Percentiles rank a stretch among this genome's conserved stretches.
phyloP scores from a whole-genome alignment of 2,797 vertebrate genomes.

The Limosa lapponica region DNA sequence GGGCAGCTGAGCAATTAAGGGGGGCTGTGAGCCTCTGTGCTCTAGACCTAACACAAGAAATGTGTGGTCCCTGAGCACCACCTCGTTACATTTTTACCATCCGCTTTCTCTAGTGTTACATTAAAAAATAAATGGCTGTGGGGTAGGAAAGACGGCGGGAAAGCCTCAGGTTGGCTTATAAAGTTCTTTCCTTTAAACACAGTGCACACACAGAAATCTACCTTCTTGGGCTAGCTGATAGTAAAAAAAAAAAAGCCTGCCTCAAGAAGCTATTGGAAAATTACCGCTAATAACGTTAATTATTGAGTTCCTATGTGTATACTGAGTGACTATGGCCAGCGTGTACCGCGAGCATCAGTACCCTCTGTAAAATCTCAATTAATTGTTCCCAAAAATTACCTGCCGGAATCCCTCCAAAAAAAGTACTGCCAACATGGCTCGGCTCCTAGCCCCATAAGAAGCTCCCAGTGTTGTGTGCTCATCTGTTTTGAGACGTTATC shows the following conservation, averaged over 20 bases:
- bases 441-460: fast-evolving
- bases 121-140: not conserved
- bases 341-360: fast-evolving
- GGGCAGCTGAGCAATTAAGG: not conserved
- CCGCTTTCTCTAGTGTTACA: not conserved
- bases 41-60: too few species aligned
- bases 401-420: not conserved
- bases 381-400: not conserved
- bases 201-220: too few species aligned
- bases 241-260: not conserved
- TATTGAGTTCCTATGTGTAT: not conserved
- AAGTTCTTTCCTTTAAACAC: not conserved
- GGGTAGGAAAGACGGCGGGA: not conserved
- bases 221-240: not conserved
- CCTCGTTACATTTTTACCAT: not conserved
- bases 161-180: not conserved
- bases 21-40: not conserved
- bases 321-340: fast-evolving
- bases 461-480: fast-evolving
- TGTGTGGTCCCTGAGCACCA: not conserved
- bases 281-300: not conserved
- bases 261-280: not conserved
- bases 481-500: too few species aligned
- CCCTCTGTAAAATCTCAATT: not conserved
- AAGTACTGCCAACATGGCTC: too few species aligned